phyloP scores from a whole-genome alignment of 2,113 vertebrate genomes.

The Cyphomyrus discorhynchus region DNA sequence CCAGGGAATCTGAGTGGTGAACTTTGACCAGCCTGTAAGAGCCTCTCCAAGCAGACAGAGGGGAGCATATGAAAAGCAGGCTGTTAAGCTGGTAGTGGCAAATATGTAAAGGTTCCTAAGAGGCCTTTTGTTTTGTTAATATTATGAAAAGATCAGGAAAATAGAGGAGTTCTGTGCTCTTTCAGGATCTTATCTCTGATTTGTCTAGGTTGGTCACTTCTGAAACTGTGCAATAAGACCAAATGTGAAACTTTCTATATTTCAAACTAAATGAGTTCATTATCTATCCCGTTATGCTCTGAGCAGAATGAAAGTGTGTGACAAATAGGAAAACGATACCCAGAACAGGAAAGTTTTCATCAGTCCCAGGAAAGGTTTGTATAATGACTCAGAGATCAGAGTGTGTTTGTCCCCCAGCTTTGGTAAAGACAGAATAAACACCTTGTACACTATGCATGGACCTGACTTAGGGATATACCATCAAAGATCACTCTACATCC shows the following conservation, averaged over 20 bases:
- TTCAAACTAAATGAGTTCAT: neutral
- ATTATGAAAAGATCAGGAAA: neutral
- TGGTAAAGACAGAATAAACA: neutral
- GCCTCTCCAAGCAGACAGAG: neutral
- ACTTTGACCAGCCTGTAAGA: slow-evolving; percentile 27
- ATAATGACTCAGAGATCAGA: neutral
- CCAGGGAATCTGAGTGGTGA: slow-evolving; percentile 18
- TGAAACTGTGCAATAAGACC: neutral
- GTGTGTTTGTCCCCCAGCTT: neutral
- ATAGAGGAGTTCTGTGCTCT: neutral
- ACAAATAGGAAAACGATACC: neutral
- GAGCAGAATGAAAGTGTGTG: neutral
- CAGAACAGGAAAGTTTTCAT: neutral
- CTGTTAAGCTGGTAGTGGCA: neutral
- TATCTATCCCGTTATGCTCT: neutral
- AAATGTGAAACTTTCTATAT: neutral
- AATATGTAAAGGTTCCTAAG: neutral
- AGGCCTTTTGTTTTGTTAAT: neutral
- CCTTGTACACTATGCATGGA: neutral
- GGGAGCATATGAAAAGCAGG: neutral
- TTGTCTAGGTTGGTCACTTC: neutral
- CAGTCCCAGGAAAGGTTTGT: neutral
- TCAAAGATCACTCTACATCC: neutral
- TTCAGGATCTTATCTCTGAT: neutral
- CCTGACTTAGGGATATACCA: neutral